These are phyloP conservation scores for Mactromeris polynyma DNA, from an alignment of 2,888 invertebrate genomes.

Conservation along the genomic window DNA sequence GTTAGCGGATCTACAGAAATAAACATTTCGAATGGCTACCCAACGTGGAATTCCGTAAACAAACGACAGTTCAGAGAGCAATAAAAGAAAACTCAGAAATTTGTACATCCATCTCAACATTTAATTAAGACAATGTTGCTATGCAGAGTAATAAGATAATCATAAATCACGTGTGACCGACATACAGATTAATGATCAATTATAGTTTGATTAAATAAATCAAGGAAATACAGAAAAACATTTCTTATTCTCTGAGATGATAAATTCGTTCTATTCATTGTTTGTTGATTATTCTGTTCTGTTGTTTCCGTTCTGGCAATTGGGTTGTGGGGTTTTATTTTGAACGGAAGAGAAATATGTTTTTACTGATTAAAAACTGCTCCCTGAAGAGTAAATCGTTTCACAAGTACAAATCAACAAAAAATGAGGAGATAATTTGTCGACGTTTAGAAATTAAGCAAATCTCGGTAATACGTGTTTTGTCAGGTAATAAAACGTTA, in stretches of 20 bases:
- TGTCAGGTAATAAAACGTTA: no score
- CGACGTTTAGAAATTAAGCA: no score
- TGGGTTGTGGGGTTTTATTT: no score
- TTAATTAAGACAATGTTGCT: constrained; percentile 19
- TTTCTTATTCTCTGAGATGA: not conserved
- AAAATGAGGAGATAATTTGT: no score
- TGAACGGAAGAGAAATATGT: no score
- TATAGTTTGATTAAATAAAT: not conserved
- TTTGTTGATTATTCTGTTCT: not conserved
- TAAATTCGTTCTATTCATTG: not conserved
- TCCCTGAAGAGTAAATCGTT: no score
- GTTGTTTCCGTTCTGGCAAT: not conserved
- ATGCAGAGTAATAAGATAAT: not conserved
- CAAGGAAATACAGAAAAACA: not conserved
- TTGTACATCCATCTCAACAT: not conserved
- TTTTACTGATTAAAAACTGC: no score
- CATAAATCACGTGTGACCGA: not conserved
- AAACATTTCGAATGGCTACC: not conserved
- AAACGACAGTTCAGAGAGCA: not conserved
- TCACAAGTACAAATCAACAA: no score
- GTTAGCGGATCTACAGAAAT: not conserved
- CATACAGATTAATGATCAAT: not conserved
- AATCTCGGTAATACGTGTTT: no score
- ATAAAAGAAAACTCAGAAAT: constrained; percentile 1
- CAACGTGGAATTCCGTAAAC: not conserved